These are phyloP conservation scores for Vanessa atalanta DNA, from an alignment of 1,140 invertebrate genomes.

Conservation along the genomic window DNA sequence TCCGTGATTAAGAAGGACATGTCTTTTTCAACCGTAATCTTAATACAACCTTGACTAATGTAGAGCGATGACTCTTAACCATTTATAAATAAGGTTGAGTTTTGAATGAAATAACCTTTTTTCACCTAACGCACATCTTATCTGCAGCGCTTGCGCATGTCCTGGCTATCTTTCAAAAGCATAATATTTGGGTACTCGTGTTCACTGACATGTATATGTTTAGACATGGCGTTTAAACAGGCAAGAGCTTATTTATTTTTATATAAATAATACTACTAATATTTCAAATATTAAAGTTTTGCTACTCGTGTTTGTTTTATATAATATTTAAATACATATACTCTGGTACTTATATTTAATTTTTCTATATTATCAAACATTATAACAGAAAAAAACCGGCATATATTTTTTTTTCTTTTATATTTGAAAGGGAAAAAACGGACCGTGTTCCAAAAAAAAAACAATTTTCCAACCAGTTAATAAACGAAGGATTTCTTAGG, in stretches of 20 bases:
- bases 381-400: too few species aligned
- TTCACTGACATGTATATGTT: conserved; percentile 26
- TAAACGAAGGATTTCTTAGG: too few species aligned
- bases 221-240: conserved; percentile 6
- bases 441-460: too few species aligned
- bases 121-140: conserved; percentile 41
- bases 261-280: not conserved
- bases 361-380: not conserved
- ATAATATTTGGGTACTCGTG: conserved; percentile 68
- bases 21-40: conserved; percentile 49
- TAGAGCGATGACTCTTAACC: conserved; percentile 4
- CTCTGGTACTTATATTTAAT: too few species aligned
- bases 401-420: too few species aligned
- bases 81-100: conserved; percentile 4
- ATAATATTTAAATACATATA: too few species aligned
- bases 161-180: conserved; percentile 56
- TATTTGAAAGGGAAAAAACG: too few species aligned
- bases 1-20: conserved; percentile 57
- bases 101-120: not conserved
- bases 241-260: not conserved
- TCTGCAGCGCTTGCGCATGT: conserved; percentile 55
- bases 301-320: too few species aligned
- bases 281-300: too few species aligned
- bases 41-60: conserved; percentile 1
- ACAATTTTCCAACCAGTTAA: too few species aligned